Percentiles rank a stretch among this genome's conserved stretches.
Conservation (phyloP, 2,113 vertebrate genomes). For the Malaclemys terrapin region DNA sequence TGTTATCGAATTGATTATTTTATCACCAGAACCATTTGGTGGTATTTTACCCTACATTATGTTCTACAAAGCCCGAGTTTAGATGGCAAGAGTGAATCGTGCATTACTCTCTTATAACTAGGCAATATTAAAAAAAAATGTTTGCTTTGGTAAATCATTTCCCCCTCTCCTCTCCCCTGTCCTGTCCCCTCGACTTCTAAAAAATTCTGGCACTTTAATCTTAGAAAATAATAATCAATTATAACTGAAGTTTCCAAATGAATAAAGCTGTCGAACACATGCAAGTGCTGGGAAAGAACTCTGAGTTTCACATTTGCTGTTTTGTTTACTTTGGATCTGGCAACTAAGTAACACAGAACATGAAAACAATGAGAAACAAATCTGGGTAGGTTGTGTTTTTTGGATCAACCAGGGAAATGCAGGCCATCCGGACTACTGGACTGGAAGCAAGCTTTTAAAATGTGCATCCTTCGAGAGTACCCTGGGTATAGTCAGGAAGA, state of each 20-base stretch:
- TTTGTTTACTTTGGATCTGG: conserved; percentile 72
- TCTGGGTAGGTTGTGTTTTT: conserved; percentile 55
- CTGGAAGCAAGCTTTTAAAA: conserved; percentile 45
- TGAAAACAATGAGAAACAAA: conserved; percentile 58
- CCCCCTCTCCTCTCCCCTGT: neutral
- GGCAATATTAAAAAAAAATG: neutral
- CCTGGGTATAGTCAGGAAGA: conserved; percentile 21
- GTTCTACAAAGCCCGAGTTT: neutral
- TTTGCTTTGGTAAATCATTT: neutral
- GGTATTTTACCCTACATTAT: neutral
- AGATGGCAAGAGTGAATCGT: neutral
- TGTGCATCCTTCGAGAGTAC: conserved; percentile 35
- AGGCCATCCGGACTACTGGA: conserved; percentile 59
- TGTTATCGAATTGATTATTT: neutral
- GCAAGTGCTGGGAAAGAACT: conserved; percentile 50
- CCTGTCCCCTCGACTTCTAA: neutral
- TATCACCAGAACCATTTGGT: neutral
- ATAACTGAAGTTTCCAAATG: conserved; percentile 43
- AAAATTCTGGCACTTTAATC: conserved; percentile 44
- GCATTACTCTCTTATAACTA: neutral
- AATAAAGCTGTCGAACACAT: conserved; percentile 38
- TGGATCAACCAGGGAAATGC: conserved; percentile 47
- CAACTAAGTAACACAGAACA: conserved; percentile 48
- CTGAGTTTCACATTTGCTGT: conserved; percentile 59
- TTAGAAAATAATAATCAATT: conserved; percentile 45